phyloP scores from a whole-genome alignment of 2,888 invertebrate species.

The Hemicrepidius hirtus region DNA sequence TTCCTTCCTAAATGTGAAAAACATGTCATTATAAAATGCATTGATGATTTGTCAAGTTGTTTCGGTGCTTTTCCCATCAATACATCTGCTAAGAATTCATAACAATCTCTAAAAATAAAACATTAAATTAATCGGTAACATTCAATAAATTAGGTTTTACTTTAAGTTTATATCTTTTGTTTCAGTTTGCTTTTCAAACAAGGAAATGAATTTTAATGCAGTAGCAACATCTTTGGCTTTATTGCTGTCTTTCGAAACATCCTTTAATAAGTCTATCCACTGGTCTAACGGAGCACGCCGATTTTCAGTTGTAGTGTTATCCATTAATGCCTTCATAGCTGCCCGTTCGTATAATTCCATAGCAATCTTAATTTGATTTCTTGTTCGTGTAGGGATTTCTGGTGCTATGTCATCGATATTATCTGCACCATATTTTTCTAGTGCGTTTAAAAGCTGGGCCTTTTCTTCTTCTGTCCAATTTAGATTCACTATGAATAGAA shows the following conservation, averaged over 20 bases:
- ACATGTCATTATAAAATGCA: conserved; percentile 22
- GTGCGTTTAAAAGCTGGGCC: conserved; percentile 20
- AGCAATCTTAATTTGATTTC: conserved; percentile 9
- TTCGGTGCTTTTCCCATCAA: conserved; percentile 28
- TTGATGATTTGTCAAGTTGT: conserved; percentile 6
- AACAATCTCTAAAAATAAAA: conserved; percentile 26
- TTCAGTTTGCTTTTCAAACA: conserved; percentile 15
- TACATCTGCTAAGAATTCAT: conserved; percentile 23
- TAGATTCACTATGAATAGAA: conserved; percentile 14
- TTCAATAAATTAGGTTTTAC: no score
- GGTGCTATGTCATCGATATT: conserved; percentile 14
- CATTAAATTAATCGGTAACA: background rate
- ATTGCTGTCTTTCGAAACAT: background rate
- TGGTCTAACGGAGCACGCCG: conserved; percentile 27
- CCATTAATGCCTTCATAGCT: conserved; percentile 5
- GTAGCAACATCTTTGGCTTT: conserved; percentile 17
- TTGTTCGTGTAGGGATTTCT: conserved; percentile 7
- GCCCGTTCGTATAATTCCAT: conserved; percentile 24
- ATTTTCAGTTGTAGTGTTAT: background rate
- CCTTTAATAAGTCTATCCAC: conserved; percentile 26
- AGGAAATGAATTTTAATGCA: conserved; percentile 26
- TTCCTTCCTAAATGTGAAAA: conserved; percentile 17
- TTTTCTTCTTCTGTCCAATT: conserved; percentile 38
- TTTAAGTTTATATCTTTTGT: conserved; percentile 4
- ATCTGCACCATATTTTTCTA: conserved; percentile 25